phyloP scores from a whole-genome alignment of 2,888 invertebrate genomes.

The Neelides folsomi region DNA sequence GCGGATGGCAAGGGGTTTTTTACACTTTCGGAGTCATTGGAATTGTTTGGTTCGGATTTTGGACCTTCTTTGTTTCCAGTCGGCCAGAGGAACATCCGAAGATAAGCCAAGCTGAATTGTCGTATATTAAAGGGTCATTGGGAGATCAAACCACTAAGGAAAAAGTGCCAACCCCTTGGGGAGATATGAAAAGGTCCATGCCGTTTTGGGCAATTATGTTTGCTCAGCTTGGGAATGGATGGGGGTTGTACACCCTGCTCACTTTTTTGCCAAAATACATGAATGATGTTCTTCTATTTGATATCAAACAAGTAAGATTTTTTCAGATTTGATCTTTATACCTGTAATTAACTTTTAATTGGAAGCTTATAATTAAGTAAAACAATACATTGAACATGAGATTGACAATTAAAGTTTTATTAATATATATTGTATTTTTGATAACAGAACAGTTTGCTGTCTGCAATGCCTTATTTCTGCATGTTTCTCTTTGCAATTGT shows the following conservation, averaged over 20 bases:
- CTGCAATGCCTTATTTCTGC: slow-evolving; percentile 51
- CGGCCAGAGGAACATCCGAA: slow-evolving; percentile 58
- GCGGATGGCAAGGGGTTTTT: slow-evolving; percentile 79
- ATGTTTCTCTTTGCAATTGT: slow-evolving; percentile 53
- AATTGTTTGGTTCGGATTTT: slow-evolving; percentile 65
- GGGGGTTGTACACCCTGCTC: slow-evolving; percentile 72
- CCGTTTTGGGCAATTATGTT: slow-evolving; percentile 72
- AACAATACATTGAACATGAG: too few species aligned
- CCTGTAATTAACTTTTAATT: too few species aligned
- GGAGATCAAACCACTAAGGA: slow-evolving; percentile 33
- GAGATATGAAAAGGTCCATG: slow-evolving; percentile 53
- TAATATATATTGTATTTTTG: too few species aligned
- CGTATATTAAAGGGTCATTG: slow-evolving; percentile 40
- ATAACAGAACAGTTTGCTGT: slow-evolving; percentile 45
- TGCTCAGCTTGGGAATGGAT: slow-evolving; percentile 67
- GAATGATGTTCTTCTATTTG: slow-evolving; percentile 66
- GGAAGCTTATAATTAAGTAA: too few species aligned
- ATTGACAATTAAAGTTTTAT: too few species aligned
- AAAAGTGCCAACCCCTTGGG: slow-evolving; percentile 51
- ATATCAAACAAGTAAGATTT: slow-evolving; percentile 54
- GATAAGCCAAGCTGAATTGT: slow-evolving; percentile 57
- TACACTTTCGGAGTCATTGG: slow-evolving; percentile 68
- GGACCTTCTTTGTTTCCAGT: slow-evolving; percentile 60
- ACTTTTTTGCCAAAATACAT: slow-evolving; percentile 71
- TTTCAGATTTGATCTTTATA: too few species aligned